phyloP scores from a whole-genome alignment of 1,140 invertebrate genomes.

The Zaprionus inermis region DNA sequence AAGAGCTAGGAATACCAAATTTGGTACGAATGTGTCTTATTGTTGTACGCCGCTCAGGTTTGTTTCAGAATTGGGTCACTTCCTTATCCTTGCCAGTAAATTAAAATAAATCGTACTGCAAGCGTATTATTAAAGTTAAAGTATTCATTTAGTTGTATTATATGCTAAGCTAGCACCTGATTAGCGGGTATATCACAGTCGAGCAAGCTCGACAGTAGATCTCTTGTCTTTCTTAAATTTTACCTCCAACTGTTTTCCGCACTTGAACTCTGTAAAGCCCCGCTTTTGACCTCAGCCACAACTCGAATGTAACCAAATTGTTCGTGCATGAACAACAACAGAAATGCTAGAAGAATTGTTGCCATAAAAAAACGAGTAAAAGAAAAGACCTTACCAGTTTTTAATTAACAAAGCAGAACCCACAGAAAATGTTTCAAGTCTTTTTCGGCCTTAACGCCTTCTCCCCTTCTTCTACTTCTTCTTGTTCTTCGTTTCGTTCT shows the following conservation, averaged over 20 bases:
- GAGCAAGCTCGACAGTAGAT: too few species aligned
- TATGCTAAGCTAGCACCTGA: too few species aligned
- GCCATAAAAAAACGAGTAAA: slow-evolving; percentile 12
- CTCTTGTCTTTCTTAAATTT: neutral
- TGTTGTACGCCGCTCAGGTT: too few species aligned
- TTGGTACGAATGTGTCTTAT: too few species aligned
- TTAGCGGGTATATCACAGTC: too few species aligned
- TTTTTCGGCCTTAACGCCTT: slow-evolving; percentile 19
- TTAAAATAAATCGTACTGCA: too few species aligned
- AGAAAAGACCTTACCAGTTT: slow-evolving; percentile 49
- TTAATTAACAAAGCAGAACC: slow-evolving; percentile 64
- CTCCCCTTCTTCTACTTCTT: slow-evolving; percentile 1
- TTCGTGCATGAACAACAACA: slow-evolving; percentile 53
- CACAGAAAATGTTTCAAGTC: slow-evolving; percentile 61
- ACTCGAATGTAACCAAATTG: slow-evolving; percentile 68
- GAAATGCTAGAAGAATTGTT: slow-evolving; percentile 41
- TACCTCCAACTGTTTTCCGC: slow-evolving; percentile 4
- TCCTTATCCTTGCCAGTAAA: too few species aligned
- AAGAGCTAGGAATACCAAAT: too few species aligned
- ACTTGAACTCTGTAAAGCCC: slow-evolving; percentile 16
- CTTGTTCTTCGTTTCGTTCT: slow-evolving; percentile 18
- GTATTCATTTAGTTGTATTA: too few species aligned
- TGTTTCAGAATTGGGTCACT: too few species aligned
- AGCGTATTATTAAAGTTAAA: too few species aligned
- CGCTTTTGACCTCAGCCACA: slow-evolving; percentile 48